phyloP scores from a whole-genome alignment of 2,113 vertebrate species.

The Pontoporia blainvillei region DNA sequence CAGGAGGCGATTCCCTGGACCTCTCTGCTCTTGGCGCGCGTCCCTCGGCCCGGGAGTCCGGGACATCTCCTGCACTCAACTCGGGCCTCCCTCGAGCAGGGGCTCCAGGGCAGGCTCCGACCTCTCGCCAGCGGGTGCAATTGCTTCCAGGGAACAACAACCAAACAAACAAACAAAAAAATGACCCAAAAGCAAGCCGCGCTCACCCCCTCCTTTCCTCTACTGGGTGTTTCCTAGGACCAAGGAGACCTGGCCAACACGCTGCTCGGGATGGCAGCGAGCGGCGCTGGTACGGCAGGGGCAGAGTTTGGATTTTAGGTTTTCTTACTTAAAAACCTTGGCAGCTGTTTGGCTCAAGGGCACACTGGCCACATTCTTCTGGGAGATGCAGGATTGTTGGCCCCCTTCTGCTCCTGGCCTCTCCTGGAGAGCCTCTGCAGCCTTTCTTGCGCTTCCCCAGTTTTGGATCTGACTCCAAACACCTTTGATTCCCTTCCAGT shows the following conservation, averaged over 20 bases:
- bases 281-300: neutral
- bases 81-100: neutral
- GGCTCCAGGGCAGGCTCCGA: too few relatives aligned
- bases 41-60: neutral
- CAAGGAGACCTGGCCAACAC: neutral
- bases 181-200: neutral
- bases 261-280: neutral
- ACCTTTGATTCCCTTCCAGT: neutral
- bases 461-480: neutral
- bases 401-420: neutral
- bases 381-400: neutral
- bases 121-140: neutral
- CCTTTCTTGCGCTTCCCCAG: neutral
- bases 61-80: neutral
- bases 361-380: neutral
- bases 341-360: neutral
- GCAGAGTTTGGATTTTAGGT: neutral
- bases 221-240: neutral
- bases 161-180: neutral
- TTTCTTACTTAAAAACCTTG: constrained; percentile 25
- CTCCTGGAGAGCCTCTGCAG: neutral
- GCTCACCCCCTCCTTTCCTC: neutral
- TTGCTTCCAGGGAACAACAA: neutral
- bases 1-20: neutral
- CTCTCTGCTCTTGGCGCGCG: neutral